Base-by-base conservation (phyloP, 2,888 invertebrate species). In the Candidula unifasciata region DNA sequence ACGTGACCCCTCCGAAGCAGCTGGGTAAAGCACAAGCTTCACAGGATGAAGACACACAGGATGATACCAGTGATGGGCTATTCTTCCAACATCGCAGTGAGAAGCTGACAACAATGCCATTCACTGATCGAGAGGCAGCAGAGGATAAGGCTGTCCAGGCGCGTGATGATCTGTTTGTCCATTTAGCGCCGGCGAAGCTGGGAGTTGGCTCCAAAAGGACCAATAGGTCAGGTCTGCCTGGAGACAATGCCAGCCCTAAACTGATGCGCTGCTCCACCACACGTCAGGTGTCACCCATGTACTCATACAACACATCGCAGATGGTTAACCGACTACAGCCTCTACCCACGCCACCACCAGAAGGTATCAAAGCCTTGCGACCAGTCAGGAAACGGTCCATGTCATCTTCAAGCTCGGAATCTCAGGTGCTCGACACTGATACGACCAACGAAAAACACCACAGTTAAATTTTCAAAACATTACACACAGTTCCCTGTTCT, bases 241-340 rank as follows among this genome's bases (percentile, higher is more conserved):
- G 27, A 30, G 79, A 64, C 18, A 66, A 66, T 33, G 16, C 66
- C 1, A 83, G 83, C 44, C 79, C 83, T 18, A 79, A 60, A 35
- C 73, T 83, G 30, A 64, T 83, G 18, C 78, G 83, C 21, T 83
- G 83, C 24, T 37, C 83, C 27, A 83, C 83, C 21, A 83, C 83
- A 6, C 71, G 83, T 0, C 83, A 83, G 73, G 60, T 83, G 35
- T 79, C 78, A 37, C 73, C 83, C 30, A 79, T 83, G 79, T 81
- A 64, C 37, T 44, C 52, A 10, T n/a, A 37, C 64, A 77, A 64
- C 13, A 69, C 37, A 6, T n/a, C 24, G 18, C 54, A 27, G 54
- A 54, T 30, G 18, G 33, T 30, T 13, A 30, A 30, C n/a, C 64
- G 57, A 37, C 16, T 84, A 3, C 66, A 79, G 24, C 83, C 83